A percentile compares a stretch with the other conserved stretches of the same genome.
Conservation (phyloP, 2,797 vertebrate genomes). For the Limosa lapponica region DNA sequence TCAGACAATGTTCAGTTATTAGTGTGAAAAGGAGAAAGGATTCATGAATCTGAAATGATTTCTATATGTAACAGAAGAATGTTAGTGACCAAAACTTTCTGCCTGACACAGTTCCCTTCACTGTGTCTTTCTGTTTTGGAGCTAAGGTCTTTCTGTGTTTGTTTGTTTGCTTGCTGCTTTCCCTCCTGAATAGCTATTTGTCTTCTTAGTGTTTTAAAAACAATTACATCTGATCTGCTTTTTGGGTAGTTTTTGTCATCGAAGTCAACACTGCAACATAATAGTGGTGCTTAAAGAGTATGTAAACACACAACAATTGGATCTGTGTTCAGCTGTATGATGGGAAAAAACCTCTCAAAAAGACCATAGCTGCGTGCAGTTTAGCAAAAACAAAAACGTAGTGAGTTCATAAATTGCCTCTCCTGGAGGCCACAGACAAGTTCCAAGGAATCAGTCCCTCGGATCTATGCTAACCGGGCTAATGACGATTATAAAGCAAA, state of each 20-base stretch:
- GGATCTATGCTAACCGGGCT: background rate
- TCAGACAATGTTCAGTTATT: conserved; percentile 43
- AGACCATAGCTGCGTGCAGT: background rate
- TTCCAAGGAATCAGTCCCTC: background rate
- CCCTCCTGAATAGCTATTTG: background rate
- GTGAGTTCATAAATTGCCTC: background rate
- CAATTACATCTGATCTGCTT: background rate
- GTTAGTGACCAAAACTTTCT: background rate
- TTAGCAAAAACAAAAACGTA: background rate
- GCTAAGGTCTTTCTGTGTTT: background rate
- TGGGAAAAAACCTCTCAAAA: background rate
- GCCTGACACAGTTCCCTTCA: background rate
- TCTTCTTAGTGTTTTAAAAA: background rate
- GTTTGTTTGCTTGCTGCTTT: background rate
- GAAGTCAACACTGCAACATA: background rate
- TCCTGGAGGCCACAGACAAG: background rate
- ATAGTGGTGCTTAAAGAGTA: background rate
- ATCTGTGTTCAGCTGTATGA: background rate
- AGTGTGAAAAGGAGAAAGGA: background rate
- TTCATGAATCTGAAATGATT: background rate
- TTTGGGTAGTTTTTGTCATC: background rate
- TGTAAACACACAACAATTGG: background rate
- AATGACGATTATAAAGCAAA: background rate
- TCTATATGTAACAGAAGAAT: background rate
- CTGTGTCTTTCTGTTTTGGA: background rate